Percentiles rank a stretch among this genome's conserved stretches.
These are phyloP conservation scores for Phania funesta DNA, from an alignment of 2,888 invertebrate genomes.

Conservation along the genomic window DNA sequence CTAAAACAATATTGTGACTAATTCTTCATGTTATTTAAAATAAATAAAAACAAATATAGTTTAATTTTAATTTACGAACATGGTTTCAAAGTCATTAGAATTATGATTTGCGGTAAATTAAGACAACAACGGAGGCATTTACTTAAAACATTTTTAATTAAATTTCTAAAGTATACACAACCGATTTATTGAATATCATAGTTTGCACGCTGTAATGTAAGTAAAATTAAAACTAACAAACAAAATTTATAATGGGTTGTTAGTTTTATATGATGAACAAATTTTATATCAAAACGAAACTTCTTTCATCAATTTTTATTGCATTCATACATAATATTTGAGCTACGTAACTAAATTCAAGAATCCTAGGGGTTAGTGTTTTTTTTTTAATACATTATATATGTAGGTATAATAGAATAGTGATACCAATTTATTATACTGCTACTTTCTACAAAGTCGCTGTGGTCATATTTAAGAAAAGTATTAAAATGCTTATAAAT, in stretches of 20 bases:
- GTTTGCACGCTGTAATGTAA: conserved; percentile 74
- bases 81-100: background rate
- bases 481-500: too few relatives aligned
- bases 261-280: background rate
- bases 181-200: conserved; percentile 25
- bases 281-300: background rate
- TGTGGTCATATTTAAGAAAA: too few relatives aligned
- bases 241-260: background rate
- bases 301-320: too few relatives aligned
- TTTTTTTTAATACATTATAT: too few relatives aligned
- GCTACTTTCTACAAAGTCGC: too few relatives aligned
- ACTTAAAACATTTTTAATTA: conserved; percentile 17
- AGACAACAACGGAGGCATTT: conserved; percentile 70
- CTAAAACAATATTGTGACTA: conserved; percentile 59
- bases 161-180: conserved; percentile 2
- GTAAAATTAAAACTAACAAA: conserved; percentile 64
- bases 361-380: too few relatives aligned
- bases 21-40: conserved; percentile 44
- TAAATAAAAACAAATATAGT: conserved; percentile 11
- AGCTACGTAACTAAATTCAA: too few relatives aligned
- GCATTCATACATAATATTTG: too few relatives aligned
- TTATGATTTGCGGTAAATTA: background rate
- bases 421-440: too few relatives aligned
- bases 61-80: background rate
- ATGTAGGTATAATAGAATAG: too few relatives aligned